phyloP scores from a whole-genome alignment of 2,113 vertebrate genomes.

The Melanocharis versteri region DNA sequence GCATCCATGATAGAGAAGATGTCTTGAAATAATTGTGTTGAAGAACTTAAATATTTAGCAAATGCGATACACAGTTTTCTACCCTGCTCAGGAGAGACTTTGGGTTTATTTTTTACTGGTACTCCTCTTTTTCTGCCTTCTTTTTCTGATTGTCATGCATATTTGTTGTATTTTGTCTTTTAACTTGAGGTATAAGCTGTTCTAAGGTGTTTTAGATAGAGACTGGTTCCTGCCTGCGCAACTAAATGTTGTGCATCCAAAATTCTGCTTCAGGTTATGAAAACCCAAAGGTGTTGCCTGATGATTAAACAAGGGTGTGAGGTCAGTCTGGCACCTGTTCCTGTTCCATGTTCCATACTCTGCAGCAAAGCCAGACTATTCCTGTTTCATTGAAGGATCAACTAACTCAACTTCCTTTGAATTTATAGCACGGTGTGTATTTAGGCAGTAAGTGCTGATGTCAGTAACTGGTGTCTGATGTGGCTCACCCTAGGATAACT shows the following conservation, averaged over 20 bases:
- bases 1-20: fast-evolving
- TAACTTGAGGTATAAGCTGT: background rate
- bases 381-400: background rate
- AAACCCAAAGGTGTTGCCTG: background rate
- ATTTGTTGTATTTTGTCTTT: background rate
- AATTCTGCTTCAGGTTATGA: background rate
- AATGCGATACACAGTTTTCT: background rate
- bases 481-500: background rate
- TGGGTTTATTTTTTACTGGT: background rate
- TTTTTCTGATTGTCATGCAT: background rate
- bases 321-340: background rate
- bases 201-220: background rate
- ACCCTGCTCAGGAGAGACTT: background rate
- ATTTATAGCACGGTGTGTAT: background rate
- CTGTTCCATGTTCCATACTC: background rate
- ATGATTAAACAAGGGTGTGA: background rate
- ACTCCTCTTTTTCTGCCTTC: background rate
- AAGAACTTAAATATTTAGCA: background rate
- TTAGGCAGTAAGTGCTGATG: background rate
- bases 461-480: background rate
- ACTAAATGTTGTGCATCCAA: background rate
- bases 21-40: background rate
- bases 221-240: background rate
- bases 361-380: background rate
- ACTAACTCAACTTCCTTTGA: background rate